These are phyloP conservation scores for Ailuropoda melanoleuca DNA, from an alignment of 2,113 vertebrate genomes.

Conservation along the genomic window DNA sequence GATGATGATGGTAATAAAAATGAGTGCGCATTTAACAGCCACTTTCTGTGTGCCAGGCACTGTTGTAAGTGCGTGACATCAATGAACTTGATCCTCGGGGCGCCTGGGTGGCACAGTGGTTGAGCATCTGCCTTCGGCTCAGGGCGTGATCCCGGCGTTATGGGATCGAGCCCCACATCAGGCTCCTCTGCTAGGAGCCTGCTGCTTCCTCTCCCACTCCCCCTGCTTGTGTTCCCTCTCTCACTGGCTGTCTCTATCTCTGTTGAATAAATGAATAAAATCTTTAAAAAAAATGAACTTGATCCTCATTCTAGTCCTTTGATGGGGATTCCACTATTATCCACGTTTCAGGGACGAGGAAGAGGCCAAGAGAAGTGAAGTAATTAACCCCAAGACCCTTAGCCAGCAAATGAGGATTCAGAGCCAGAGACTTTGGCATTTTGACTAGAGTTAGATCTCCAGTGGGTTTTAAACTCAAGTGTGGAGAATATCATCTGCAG, in stretches of 20 bases:
- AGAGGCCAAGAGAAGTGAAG: background rate
- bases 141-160: too few relatives aligned
- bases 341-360: background rate
- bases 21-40: background rate
- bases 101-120: too few relatives aligned
- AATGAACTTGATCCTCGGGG: background rate
- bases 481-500: background rate
- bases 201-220: too few relatives aligned
- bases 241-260: too few relatives aligned
- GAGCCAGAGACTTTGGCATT: background rate
- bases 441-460: background rate
- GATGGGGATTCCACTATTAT: background rate
- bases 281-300: too few relatives aligned
- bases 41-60: background rate
- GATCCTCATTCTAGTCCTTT: background rate
- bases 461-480: background rate
- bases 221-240: too few relatives aligned
- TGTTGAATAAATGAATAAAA: too few relatives aligned
- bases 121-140: too few relatives aligned
- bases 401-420: background rate
- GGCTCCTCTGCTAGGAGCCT: too few relatives aligned
- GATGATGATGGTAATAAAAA: slow-evolving; percentile 3
- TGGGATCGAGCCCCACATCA: too few relatives aligned
- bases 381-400: background rate
- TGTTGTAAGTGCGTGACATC: background rate